These are phyloP conservation scores for Cichladusa arquata DNA, from an alignment of 2,113 vertebrate species.

Conservation along the genomic window DNA sequence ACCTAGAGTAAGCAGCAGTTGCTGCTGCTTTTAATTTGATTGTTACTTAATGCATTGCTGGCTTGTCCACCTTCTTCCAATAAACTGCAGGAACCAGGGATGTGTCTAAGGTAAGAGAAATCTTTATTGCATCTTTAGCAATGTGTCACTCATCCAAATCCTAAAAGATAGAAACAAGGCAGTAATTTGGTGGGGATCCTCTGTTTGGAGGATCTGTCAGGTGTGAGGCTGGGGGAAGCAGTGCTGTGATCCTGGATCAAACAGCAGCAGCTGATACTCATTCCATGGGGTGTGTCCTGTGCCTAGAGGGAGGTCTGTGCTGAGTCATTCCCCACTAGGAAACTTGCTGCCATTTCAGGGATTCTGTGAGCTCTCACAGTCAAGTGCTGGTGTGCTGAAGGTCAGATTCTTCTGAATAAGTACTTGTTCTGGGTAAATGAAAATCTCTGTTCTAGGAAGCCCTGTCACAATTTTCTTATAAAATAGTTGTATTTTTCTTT, in stretches of 20 bases:
- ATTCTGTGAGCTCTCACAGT: not conserved
- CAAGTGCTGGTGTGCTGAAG: not conserved
- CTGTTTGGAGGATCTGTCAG: not conserved
- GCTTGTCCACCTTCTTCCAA: not conserved
- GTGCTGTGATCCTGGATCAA: not conserved
- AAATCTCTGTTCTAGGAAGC: not conserved
- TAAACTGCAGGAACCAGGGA: not conserved
- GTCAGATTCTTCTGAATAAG: not conserved
- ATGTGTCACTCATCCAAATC: not conserved
- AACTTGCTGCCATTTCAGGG: not conserved
- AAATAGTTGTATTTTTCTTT: not conserved
- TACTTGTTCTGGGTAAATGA: not conserved
- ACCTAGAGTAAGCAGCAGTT: not conserved
- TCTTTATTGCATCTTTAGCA: not conserved
- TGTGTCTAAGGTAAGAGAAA: not conserved
- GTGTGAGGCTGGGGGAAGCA: not conserved
- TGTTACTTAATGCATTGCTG: not conserved
- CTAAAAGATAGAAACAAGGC: not conserved
- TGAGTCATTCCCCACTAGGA: not conserved
- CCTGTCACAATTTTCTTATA: not conserved
- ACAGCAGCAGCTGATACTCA: fast-evolving
- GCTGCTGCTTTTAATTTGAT: not conserved
- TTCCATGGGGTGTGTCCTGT: not conserved
- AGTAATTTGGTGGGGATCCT: not conserved
- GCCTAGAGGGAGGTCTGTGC: not conserved